Percentiles rank a stretch among this genome's conserved stretches.
These are phyloP conservation scores for Tychaedon coryphoeus DNA, from an alignment of 2,113 vertebrate genomes.

Conservation along the genomic window DNA sequence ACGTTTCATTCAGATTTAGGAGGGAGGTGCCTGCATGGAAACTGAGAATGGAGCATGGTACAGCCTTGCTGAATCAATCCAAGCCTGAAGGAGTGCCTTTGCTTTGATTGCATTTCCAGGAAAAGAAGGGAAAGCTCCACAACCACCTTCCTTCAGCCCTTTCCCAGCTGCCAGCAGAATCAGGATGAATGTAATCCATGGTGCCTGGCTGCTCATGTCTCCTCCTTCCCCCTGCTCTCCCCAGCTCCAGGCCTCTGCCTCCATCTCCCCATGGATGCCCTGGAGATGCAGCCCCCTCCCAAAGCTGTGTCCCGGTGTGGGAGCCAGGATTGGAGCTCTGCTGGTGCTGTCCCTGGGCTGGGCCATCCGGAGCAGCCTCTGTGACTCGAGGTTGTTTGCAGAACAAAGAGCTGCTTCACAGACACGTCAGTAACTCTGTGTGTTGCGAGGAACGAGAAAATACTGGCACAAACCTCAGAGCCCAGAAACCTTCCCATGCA, in stretches of 20 bases:
- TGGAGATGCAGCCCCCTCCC: not conserved
- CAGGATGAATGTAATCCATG: rapidly evolving
- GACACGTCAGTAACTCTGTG: not conserved
- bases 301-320: not conserved
- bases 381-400: not conserved
- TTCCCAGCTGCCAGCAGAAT: not conserved
- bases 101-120: rapidly evolving
- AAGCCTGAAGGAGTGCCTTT: not conserved
- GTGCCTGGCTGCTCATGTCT: not conserved
- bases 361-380: not conserved
- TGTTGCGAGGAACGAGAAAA: not conserved
- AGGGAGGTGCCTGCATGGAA: not conserved
- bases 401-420: slow-evolving; percentile 38
- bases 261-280: not conserved
- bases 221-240: not conserved
- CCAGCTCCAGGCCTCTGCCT: not conserved
- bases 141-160: rapidly evolving
- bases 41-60: not conserved
- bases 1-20: not conserved
- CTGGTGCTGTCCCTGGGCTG: not conserved
- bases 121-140: not conserved
- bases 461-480: not conserved
- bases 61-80: not conserved
- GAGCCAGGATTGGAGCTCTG: not conserved
- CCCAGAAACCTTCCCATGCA: not conserved